Evolutionary conservation across 2,113 vertebrate genomes (phyloP).

Genomic region (Tenebrosternarchus preto): DNA sequence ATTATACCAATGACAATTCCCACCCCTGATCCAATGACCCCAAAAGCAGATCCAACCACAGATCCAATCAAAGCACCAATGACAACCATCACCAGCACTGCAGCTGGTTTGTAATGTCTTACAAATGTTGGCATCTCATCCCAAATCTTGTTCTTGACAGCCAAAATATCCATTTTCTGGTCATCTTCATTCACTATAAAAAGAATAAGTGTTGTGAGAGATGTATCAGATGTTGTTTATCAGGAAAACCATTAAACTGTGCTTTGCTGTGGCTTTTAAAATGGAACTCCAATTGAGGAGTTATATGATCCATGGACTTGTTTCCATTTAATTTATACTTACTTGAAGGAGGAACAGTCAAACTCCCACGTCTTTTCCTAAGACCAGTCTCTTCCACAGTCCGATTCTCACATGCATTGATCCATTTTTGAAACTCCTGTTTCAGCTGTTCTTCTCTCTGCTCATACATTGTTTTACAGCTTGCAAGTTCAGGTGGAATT

Average conservation of each 20-base stretch:
- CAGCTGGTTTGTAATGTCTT: no score
- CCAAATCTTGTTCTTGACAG: neutral
- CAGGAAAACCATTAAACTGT: no score
- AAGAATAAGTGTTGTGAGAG: no score
- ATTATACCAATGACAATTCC: no score
- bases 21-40: neutral
- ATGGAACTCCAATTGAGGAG: neutral
- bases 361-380: neutral
- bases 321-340: conserved; percentile 25
- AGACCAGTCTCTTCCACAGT: neutral
- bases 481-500: neutral
- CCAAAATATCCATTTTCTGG: neutral
- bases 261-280: neutral
- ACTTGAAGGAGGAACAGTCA: conserved; percentile 1
- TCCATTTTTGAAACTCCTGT: neutral
- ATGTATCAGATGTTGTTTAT: neutral
- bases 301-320: neutral
- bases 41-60: conserved; percentile 9
- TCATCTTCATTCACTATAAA: conserved; percentile 12
- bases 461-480: conserved; percentile 9
- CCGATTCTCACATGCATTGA: neutral
- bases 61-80: conserved; percentile 14
- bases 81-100: conserved; percentile 26
- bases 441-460: conserved; percentile 8
- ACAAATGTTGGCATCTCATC: neutral